phyloP scores from a whole-genome alignment of 2,888 invertebrate species.

The Diloba caeruleocephala region DNA sequence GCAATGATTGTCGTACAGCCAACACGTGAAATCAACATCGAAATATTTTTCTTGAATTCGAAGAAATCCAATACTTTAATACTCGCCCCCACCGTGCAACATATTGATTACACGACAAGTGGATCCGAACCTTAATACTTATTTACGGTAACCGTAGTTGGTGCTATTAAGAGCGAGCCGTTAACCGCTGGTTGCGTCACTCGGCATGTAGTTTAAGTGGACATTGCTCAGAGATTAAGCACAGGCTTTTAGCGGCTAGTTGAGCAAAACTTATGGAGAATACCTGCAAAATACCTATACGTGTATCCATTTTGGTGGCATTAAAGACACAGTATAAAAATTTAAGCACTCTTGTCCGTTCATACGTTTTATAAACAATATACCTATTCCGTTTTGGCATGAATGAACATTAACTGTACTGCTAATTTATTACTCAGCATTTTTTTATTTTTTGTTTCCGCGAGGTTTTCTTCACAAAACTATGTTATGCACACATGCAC shows the following conservation, averaged over 20 bases:
- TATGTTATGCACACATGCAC: too few relatives aligned
- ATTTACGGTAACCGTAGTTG: conserved; percentile 26
- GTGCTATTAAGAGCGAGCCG: conserved; percentile 42
- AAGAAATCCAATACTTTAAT: too few relatives aligned
- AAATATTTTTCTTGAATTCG: too few relatives aligned
- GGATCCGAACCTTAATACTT: conserved; percentile 10
- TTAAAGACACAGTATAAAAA: too few relatives aligned
- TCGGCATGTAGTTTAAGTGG: conserved; percentile 40
- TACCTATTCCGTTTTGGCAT: too few relatives aligned
- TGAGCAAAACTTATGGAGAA: conserved; percentile 27
- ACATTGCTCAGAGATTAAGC: conserved; percentile 51
- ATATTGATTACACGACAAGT: conserved; percentile 14
- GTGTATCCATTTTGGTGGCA: not conserved
- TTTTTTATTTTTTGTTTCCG: too few relatives aligned
- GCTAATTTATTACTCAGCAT: too few relatives aligned
- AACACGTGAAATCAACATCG: too few relatives aligned
- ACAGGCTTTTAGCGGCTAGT: conserved; percentile 23
- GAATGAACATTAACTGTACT: too few relatives aligned
- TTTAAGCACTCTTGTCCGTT: not conserved
- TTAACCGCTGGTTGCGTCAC: conserved; percentile 34
- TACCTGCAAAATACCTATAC: conserved; percentile 27
- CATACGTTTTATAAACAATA: too few relatives aligned
- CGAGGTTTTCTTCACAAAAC: too few relatives aligned
- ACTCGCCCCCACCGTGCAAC: not conserved
- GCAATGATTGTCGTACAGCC: too few relatives aligned